Evolutionary conservation across 2,797 vertebrate species (phyloP).

Genomic region (Gallinago stenura): DNA sequence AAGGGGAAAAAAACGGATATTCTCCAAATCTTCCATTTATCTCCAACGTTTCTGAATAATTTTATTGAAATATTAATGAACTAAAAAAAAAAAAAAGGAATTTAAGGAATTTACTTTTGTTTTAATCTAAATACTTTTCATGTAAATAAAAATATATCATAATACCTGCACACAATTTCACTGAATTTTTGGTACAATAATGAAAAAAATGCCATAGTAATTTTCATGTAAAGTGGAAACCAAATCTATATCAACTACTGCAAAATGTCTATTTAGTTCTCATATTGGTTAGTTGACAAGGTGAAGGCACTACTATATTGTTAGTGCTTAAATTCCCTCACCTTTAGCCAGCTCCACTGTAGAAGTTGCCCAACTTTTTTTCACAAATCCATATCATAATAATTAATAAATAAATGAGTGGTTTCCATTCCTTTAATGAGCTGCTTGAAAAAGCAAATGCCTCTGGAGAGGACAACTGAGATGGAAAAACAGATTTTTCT

Average conservation of each 20-base stretch:
- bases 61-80: not conserved
- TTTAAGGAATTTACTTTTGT: rapidly evolving
- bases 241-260: not conserved
- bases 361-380: not conserved
- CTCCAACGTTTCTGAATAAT: not conserved
- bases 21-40: not conserved
- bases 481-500: not conserved
- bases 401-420: not conserved
- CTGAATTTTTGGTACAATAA: not conserved
- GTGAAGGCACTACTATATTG: not conserved
- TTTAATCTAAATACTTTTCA: not conserved
- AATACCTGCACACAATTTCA: not conserved
- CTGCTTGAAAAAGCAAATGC: not conserved
- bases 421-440: not conserved
- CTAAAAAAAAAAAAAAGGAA: not conserved
- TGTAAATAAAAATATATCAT: not conserved
- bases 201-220: not conserved
- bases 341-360: not conserved
- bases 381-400: not conserved
- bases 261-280: not conserved
- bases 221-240: not conserved
- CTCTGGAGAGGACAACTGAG: not conserved
- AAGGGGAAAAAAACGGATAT: rapidly evolving
- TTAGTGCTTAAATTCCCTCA: not conserved
- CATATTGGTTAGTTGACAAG: not conserved